A percentile compares a stretch with the other conserved stretches of the same genome.
These are phyloP conservation scores for Steinernema scapterisci DNA, from an alignment of 2,888 invertebrate species.

Conservation along the genomic window DNA sequence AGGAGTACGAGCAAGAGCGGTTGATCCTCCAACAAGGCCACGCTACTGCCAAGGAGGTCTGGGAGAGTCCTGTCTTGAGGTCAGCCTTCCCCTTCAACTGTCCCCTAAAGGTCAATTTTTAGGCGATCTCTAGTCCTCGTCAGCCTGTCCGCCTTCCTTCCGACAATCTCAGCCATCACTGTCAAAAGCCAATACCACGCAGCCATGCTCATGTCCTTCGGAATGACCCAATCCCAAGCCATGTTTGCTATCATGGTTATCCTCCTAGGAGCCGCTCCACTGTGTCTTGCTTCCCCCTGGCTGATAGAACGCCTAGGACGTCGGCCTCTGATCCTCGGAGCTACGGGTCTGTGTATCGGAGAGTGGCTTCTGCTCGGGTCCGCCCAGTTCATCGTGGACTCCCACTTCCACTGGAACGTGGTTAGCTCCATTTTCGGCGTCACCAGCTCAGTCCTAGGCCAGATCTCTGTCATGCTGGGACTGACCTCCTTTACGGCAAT, in stretches of 20 bases:
- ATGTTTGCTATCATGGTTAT: slow-evolving; percentile 52
- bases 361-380: slow-evolving; percentile 55
- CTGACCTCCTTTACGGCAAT: slow-evolving; percentile 59
- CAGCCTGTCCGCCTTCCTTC: slow-evolving; percentile 54
- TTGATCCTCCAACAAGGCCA: slow-evolving; percentile 37
- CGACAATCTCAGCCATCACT: slow-evolving; percentile 59
- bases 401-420: slow-evolving; percentile 18
- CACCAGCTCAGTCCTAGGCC: slow-evolving; percentile 48
- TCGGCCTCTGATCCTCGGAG: slow-evolving; percentile 54
- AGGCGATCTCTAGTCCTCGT: slow-evolving; percentile 56
- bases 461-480: slow-evolving; percentile 56
- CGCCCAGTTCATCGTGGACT: slow-evolving; percentile 51
- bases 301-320: slow-evolving; percentile 56
- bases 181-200: slow-evolving; percentile 60
- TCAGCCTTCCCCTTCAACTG: not conserved
- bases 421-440: slow-evolving; percentile 39
- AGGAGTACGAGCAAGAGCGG: slow-evolving; percentile 42
- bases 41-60: slow-evolving; percentile 36
- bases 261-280: slow-evolving; percentile 49
- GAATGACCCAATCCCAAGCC: slow-evolving; percentile 51
- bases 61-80: slow-evolving; percentile 37
- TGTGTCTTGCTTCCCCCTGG: slow-evolving; percentile 54
- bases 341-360: slow-evolving; percentile 50
- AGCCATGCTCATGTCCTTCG: slow-evolving; percentile 53
- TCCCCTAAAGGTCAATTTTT: slow-evolving; percentile 21